phyloP scores from a whole-genome alignment of 2,797 vertebrate species.

The Ambastaia sidthimunki region DNA sequence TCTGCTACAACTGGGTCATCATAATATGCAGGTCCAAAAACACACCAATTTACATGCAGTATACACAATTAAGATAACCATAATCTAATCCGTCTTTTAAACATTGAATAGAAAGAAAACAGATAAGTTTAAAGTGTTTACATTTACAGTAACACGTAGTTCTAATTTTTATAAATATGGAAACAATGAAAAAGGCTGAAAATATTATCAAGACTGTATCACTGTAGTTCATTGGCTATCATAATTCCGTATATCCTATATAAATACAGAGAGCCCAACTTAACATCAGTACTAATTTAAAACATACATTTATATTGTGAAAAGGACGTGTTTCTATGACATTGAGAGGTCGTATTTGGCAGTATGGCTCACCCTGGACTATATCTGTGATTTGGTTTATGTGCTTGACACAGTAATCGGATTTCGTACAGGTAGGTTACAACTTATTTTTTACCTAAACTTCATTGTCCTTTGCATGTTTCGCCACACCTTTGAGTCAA shows the following conservation, averaged over 20 bases:
- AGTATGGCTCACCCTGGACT: slow-evolving; percentile 86
- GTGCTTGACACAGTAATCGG: slow-evolving; percentile 80
- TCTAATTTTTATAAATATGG: neutral
- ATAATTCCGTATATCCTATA: too few relatives aligned
- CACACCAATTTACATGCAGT: neutral
- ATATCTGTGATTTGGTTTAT: slow-evolving; percentile 84
- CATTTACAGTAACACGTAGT: neutral
- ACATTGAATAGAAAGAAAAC: too few relatives aligned
- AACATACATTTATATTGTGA: slow-evolving; percentile 40
- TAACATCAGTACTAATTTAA: neutral
- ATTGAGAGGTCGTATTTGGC: slow-evolving; percentile 76
- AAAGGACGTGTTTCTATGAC: slow-evolving; percentile 83
- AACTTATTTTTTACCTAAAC: neutral
- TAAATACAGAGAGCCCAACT: too few relatives aligned
- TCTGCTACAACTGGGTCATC: slow-evolving; percentile 90
- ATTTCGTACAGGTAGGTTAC: slow-evolving; percentile 81
- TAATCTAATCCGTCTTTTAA: too few relatives aligned
- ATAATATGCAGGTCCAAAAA: slow-evolving; percentile 84
- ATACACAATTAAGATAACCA: too few relatives aligned
- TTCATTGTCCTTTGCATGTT: neutral
- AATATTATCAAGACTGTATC: neutral
- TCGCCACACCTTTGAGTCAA: neutral
- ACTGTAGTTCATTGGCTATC: neutral
- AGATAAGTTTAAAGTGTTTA: too few relatives aligned
- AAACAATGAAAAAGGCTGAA: neutral